A percentile compares a stretch with the other conserved stretches of the same genome.
phyloP scores from a whole-genome alignment of 2,888 invertebrate genomes.

The Drosophila neoperkinsi region DNA sequence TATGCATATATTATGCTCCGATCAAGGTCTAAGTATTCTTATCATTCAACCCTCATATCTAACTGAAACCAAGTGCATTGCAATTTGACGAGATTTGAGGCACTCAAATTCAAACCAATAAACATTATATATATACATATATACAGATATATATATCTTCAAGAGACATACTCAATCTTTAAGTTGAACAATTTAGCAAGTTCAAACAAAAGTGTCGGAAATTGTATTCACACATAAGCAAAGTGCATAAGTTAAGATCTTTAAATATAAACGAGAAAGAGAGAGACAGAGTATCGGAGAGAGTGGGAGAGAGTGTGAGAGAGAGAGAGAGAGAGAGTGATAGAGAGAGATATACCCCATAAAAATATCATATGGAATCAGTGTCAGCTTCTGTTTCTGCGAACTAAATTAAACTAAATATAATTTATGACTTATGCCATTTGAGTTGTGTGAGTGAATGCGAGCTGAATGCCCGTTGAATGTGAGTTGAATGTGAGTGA shows the following conservation, averaged over 20 bases:
- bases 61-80: constrained; percentile 23
- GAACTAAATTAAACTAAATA: constrained; percentile 71
- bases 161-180: constrained; percentile 19
- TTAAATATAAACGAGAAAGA: background rate
- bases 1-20: background rate
- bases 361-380: constrained; percentile 29
- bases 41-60: background rate
- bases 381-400: constrained; percentile 47
- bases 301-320: background rate
- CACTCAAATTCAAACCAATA: constrained; percentile 45
- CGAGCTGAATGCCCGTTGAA: constrained; percentile 1
- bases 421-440: constrained; percentile 69
- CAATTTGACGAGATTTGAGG: constrained; percentile 38
- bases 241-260: constrained; percentile 18
- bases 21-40: constrained; percentile 16
- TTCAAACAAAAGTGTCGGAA: constrained; percentile 50
- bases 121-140: constrained; percentile 27
- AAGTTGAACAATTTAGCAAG: constrained; percentile 66
- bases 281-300: background rate
- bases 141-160: constrained; percentile 1
- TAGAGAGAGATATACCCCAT: constrained; percentile 6
- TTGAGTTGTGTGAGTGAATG: constrained; percentile 37
- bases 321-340: background rate
- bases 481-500: constrained; percentile 1
- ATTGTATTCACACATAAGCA: constrained; percentile 12